Conservation (phyloP, 2,888 invertebrate species). For the Germaria angustata region DNA sequence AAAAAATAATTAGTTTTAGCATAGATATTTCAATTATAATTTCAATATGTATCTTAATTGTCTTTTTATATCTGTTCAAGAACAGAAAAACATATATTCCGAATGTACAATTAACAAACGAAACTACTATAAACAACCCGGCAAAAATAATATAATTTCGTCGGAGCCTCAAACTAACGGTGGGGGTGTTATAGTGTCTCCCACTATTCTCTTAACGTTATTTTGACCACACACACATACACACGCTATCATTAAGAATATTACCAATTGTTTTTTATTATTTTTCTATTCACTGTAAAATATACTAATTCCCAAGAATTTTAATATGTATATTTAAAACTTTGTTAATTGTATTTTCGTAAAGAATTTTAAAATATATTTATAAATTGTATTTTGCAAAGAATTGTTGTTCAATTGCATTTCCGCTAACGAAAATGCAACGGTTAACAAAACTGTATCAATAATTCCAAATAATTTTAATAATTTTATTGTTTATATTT, state of each 20-base stretch:
- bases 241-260: neutral
- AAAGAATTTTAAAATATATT: neutral
- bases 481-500: neutral
- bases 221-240: constrained; percentile 4
- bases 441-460: neutral
- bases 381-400: neutral
- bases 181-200: neutral
- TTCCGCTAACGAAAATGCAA: neutral
- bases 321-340: neutral
- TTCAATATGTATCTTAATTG: neutral
- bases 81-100: too few relatives aligned
- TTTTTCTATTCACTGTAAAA: neutral
- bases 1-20: constrained; percentile 1
- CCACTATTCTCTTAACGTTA: constrained; percentile 4
- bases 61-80: too few relatives aligned
- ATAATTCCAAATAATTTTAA: neutral
- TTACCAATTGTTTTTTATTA: neutral
- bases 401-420: neutral
- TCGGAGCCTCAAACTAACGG: too few relatives aligned
- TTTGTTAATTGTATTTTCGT: constrained; percentile 1
- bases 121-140: neutral
- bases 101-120: neutral
- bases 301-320: constrained; percentile 5
- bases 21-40: neutral
- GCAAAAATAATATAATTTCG: neutral